Conservation (phyloP, 1,140 invertebrate species). For the Anastatus disparis region DNA sequence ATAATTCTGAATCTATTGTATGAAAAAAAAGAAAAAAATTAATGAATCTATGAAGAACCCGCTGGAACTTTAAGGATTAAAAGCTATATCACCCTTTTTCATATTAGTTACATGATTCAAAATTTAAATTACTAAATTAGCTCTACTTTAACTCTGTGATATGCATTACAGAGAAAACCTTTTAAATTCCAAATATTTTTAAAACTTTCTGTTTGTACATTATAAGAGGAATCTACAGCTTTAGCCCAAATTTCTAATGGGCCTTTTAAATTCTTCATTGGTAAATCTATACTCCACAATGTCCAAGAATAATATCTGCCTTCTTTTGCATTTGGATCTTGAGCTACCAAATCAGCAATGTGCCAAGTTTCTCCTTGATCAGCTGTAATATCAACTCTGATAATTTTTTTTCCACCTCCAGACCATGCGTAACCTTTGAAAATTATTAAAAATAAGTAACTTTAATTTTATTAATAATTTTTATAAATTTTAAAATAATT, state of each 20-base stretch:
- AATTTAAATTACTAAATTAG: constrained; percentile 49
- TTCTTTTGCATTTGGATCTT: constrained; percentile 68
- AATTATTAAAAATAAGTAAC: constrained; percentile 8
- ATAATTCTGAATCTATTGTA: too few species aligned
- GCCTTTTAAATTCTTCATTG: constrained; percentile 66
- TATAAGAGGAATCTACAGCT: constrained; percentile 94
- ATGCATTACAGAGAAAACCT: constrained; percentile 95
- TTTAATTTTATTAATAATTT: constrained; percentile 12
- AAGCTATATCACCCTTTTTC: too few species aligned
- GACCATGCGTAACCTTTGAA: constrained; percentile 93
- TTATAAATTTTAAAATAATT: too few species aligned
- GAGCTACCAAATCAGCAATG: constrained; percentile 74
- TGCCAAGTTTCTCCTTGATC: constrained; percentile 90
- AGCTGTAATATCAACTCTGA: constrained; percentile 86
- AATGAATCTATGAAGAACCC: too few species aligned
- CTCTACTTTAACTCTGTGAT: constrained; percentile 85
- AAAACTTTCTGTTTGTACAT: constrained; percentile 95
- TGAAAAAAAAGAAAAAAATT: too few species aligned
- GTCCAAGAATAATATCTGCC: constrained; percentile 90
- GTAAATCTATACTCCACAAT: constrained; percentile 83
- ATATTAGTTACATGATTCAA: not conserved
- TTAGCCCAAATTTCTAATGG: constrained; percentile 89
- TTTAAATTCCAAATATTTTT: constrained; percentile 97
- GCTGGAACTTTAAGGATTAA: too few species aligned
- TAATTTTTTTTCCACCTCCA: constrained; percentile 89